Base-by-base conservation (phyloP, 2,888 invertebrate species). In the Drosophila pseudotalamancana region DNA sequence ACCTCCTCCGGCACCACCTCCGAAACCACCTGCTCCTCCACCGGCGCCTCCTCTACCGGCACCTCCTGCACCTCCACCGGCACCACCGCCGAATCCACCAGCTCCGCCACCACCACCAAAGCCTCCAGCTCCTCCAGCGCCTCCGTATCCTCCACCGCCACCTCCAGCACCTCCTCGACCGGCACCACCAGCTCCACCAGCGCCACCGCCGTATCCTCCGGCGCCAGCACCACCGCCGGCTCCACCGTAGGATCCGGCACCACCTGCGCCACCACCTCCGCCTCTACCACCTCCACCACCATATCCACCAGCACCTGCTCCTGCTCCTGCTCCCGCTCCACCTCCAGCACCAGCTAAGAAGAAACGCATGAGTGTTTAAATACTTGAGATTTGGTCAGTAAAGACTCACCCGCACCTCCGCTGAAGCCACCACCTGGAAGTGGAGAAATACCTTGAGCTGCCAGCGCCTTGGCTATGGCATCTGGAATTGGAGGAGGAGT, bases 401-500 rank as follows among this genome's bases (percentile, higher is more conserved):
- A 4, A 0, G n/a, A 49, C 68, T 35, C 21, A 70, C 74, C 73
- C 6, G 73, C 46, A 25, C 78, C 72, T 6, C 79, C 82, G 37
- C 92, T 92, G 64, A 90, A 90, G 3, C 89, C 90, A 35, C 89
- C 90, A 16, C 91, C 93, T 4, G 92, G 93, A 11, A 92, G 92
- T 25, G 91, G 91, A 19, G 92, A 90, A 49, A 90, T 90, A 18
- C 90, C 89, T 42, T 90, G 90, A 1, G 91, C 90, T 45, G 93
- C 93, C 43, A 94, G 87, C 0, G 94, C 92, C 79, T 93, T 93
- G 55, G 92, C 92, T 71, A 94, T 94, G 29, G 93, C 94, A 74
- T 93, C 93, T n/a, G 94, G 94, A 69, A 94, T 93, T 50, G 94
- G 94, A 3, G 94, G 94, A 6, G 94, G 93, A 0, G 94, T 94